Evolutionary conservation across 2,797 vertebrate species (phyloP).

Genomic region (Alcedo atthis): DNA sequence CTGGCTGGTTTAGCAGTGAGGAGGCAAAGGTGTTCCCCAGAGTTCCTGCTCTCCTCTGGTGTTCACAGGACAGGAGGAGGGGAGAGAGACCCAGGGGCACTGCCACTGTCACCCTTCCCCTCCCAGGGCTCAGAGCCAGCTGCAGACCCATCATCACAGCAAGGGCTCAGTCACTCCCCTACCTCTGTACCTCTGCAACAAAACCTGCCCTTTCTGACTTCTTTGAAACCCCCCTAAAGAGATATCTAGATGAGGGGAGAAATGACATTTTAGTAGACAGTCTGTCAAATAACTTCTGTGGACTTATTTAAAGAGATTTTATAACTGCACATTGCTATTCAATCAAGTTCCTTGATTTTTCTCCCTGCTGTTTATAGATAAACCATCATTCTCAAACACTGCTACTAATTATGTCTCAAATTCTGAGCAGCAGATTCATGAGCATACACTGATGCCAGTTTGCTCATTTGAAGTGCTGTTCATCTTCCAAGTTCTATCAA

Average conservation of each 20-base stretch:
- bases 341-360: neutral
- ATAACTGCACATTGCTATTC: neutral
- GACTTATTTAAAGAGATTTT: neutral
- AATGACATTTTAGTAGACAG: neutral
- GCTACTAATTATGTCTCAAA: neutral
- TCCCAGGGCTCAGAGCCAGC: neutral
- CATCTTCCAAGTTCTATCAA: neutral
- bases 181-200: neutral
- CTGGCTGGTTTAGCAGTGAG: neutral
- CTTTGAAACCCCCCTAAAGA: neutral
- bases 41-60: neutral
- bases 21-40: neutral
- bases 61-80: neutral
- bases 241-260: rapidly evolving
- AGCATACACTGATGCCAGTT: neutral
- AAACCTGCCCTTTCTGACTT: neutral
- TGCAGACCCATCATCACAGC: neutral
- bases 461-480: neutral
- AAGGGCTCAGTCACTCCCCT: neutral
- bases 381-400: neutral
- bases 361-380: neutral
- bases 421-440: neutral
- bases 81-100: no score
- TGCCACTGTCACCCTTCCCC: rapidly evolving
- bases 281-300: neutral